phyloP scores from a whole-genome alignment of 2,113 vertebrate species.

The Numida meleagris region DNA sequence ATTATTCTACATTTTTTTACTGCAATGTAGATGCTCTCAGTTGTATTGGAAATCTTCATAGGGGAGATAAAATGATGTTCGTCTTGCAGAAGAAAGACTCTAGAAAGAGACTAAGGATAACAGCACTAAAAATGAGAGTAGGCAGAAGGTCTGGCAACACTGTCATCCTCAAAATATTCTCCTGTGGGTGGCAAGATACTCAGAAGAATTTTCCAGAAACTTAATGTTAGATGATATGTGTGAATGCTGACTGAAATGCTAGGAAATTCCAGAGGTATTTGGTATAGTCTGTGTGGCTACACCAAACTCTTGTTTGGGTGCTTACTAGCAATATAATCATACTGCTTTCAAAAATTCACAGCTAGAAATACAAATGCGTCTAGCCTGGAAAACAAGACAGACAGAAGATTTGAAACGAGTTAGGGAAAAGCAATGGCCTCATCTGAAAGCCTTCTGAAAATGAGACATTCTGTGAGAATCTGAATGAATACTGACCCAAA shows the following conservation, averaged over 20 bases:
- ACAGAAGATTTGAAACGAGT: background rate
- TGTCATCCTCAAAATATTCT: background rate
- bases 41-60: background rate
- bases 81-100: background rate
- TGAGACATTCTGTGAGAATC: fast-evolving
- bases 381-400: background rate
- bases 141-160: background rate
- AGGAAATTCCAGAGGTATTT: background rate
- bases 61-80: background rate
- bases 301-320: background rate
- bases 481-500: background rate
- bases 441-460: background rate
- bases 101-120: background rate
- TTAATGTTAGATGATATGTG: background rate
- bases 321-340: background rate
- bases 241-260: fast-evolving
- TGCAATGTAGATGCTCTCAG: background rate
- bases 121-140: background rate
- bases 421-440: background rate
- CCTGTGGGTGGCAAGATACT: background rate
- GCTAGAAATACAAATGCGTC: background rate
- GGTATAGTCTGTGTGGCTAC: background rate
- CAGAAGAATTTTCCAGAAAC: background rate
- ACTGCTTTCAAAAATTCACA: background rate
- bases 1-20: background rate